Conservation (phyloP, 2,888 invertebrate genomes). For the Portevinia maculata region DNA sequence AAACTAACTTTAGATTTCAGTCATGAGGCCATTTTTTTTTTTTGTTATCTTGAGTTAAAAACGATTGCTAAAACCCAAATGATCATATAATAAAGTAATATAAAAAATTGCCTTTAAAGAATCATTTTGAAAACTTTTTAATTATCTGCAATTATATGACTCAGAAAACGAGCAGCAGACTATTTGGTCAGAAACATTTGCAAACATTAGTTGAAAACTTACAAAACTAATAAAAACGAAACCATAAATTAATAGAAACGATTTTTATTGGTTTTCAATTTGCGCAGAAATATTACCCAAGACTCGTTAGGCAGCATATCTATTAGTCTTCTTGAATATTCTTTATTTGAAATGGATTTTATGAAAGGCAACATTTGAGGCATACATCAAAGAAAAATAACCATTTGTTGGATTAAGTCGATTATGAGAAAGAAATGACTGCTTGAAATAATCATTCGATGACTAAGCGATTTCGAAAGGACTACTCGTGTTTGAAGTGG, state of each 20-base stretch:
- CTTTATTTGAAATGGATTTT: neutral
- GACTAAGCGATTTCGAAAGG: no score
- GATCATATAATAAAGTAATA: no score
- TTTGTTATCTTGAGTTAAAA: no score
- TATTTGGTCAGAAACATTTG: constrained; percentile 1
- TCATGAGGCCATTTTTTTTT: no score
- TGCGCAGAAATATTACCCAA: neutral
- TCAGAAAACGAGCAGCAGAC: neutral
- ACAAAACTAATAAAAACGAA: neutral
- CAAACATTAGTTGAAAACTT: neutral
- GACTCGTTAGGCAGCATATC: neutral
- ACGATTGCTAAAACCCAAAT: no score
- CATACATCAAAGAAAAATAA: neutral
- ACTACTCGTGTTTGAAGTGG: no score
- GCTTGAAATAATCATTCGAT: no score
- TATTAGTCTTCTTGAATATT: neutral
- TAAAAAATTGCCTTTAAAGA: neutral
- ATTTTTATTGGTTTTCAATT: constrained; percentile 1
- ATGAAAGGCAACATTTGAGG: neutral
- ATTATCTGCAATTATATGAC: neutral
- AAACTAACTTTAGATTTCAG: no score
- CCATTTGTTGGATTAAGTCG: neutral
- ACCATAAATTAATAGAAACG: neutral
- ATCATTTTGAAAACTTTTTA: neutral
- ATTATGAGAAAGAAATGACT: neutral